Base-by-base conservation (phyloP, 2,888 invertebrate species). In the Temnothorax rugatulus region DNA sequence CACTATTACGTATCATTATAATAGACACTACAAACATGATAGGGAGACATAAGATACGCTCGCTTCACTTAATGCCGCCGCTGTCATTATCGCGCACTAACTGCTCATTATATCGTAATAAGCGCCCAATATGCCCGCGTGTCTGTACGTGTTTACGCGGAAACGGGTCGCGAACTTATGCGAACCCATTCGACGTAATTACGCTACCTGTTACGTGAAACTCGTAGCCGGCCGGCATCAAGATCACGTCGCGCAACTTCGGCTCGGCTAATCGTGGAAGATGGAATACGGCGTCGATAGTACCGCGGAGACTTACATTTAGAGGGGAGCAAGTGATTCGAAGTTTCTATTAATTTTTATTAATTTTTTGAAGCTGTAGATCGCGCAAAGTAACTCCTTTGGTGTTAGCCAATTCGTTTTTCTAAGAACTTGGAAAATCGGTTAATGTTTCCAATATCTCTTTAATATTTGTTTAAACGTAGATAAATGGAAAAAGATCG, bases 51-150 rank as follows among this genome's bases (percentile, higher is more conserved):
- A 79, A 71, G 71, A 34, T 34, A 41, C 41, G 15, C 52, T 66
- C 75, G 21, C 57, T 47, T 79, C 57, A 47, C 83, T 82, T 82
- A 84, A 86, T 88, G 84, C 71, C 34, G 34, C 59, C 18, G 75
- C 84, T 84, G 87, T 86, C 86, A 76, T 89, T 89, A 91, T 91
- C 88, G 86, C 83, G 84, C 77, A 86, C 84, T 85, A 90, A 91
- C 84, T 86, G 86, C 85, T 89, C 84, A 88, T 90, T 91, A 88
- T 87, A 25, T 75, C 66, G 34, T 83, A 75, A 77, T 85, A 89
- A 88, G 81, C 88, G 50, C 83, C 44, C 84, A 44, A 71, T 86
- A 50, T 8, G 5, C 5, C 44, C 9, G 54, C 47, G 79, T 73
- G 63, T 41, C 2, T 68, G 29, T 21, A 41, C n/a, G 34, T 50